A percentile compares a stretch with the other conserved stretches of the same genome.
Conservation (phyloP, 1,140 invertebrate genomes). For the Brachionus rotundiformis region DNA sequence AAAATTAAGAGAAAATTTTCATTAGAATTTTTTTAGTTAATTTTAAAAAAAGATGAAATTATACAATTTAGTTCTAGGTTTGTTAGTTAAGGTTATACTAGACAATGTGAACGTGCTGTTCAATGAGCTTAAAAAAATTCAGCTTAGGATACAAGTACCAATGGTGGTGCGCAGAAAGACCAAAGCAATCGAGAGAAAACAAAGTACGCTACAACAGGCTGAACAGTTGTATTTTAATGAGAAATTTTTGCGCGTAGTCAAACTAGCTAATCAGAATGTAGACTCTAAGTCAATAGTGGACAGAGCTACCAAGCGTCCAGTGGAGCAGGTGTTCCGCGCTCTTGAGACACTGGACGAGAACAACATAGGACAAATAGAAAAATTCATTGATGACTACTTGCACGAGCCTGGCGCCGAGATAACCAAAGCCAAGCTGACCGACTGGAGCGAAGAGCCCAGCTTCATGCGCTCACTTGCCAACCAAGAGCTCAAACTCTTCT, state of each 20-base stretch:
- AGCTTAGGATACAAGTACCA: background rate
- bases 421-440: background rate
- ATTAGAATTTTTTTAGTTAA: constrained; percentile 29
- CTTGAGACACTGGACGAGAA: constrained; percentile 14
- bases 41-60: constrained; percentile 16
- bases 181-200: background rate
- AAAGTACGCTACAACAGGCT: background rate
- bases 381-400: constrained; percentile 35
- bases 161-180: background rate
- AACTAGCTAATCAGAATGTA: constrained; percentile 35
- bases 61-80: background rate
- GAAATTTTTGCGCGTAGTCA: constrained; percentile 46
- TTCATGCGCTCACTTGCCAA: background rate
- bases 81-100: background rate
- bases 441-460: constrained; percentile 18
- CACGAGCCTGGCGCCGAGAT: constrained; percentile 42
- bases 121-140: background rate
- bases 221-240: constrained; percentile 43
- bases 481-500: background rate
- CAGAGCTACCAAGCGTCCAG: constrained; percentile 2
- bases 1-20: background rate
- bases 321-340: constrained; percentile 25
- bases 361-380: constrained; percentile 12
- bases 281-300: constrained; percentile 51
- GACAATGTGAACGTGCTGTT: background rate